Percentiles rank a stretch among this genome's conserved stretches.
Conservation (phyloP, 2,113 vertebrate genomes). For the Variabilichromis moorii region DNA sequence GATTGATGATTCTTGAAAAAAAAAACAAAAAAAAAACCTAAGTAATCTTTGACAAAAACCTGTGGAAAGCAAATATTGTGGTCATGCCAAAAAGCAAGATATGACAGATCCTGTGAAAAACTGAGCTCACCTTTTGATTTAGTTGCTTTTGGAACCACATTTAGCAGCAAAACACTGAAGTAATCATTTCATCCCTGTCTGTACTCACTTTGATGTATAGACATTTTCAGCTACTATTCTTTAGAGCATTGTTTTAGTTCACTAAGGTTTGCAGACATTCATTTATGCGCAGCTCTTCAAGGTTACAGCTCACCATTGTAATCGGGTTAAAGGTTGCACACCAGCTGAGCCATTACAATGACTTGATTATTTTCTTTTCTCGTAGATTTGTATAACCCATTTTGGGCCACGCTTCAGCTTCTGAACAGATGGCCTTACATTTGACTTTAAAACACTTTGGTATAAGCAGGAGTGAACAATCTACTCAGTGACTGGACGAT, state of each 20-base stretch:
- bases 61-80: background rate
- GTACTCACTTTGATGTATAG: background rate
- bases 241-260: background rate
- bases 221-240: background rate
- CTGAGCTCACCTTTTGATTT: background rate
- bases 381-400: background rate
- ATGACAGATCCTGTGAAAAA: background rate
- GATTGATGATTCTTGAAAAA: background rate
- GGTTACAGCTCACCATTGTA: background rate
- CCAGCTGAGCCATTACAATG: background rate
- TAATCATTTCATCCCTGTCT: background rate
- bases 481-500: background rate
- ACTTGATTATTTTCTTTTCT: background rate
- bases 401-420: background rate
- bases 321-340: background rate
- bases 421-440: background rate
- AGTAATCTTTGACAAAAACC: background rate
- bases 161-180: background rate
- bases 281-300: background rate
- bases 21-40: accelerated
- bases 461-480: background rate
- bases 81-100: background rate
- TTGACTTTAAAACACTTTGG: background rate
- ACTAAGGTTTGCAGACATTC: background rate
- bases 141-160: background rate